phyloP scores from a whole-genome alignment of 2,888 invertebrate species.

The Antheraea yamamai region DNA sequence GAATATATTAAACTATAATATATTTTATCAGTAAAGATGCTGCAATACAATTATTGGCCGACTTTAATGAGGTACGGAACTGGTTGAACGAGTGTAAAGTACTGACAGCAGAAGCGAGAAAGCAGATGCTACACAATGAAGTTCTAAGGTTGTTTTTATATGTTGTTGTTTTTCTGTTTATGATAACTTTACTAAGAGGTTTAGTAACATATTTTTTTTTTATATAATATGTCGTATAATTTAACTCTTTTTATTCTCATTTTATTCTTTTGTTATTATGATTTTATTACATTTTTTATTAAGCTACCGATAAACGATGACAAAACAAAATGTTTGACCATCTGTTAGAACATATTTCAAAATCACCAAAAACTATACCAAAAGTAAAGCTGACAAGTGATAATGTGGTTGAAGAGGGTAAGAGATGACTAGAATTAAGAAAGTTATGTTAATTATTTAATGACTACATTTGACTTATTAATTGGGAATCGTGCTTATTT shows the following conservation, averaged over 20 bases:
- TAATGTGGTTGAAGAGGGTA: no score
- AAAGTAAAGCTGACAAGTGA: not conserved
- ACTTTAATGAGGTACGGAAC: slow-evolving; percentile 89
- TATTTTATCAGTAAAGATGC: slow-evolving; percentile 80
- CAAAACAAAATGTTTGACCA: not conserved
- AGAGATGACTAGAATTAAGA: no score
- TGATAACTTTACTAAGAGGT: not conserved
- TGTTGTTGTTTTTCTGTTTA: not conserved
- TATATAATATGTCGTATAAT: not conserved
- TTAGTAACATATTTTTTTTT: not conserved
- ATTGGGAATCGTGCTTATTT: no score
- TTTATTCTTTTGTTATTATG: no score
- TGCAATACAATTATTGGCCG: slow-evolving; percentile 89
- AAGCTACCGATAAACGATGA: no score
- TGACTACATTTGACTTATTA: no score
- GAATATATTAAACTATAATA: not conserved
- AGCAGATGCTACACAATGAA: slow-evolving; percentile 83
- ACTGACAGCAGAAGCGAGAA: slow-evolving; percentile 78
- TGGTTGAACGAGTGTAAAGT: slow-evolving; percentile 87
- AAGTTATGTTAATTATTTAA: no score
- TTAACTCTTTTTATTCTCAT: not conserved
- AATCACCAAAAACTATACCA: not conserved
- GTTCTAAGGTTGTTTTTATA: slow-evolving; percentile 72
- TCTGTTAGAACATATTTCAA: not conserved
- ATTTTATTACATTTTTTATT: no score